Base-by-base conservation (phyloP, 64 coral and sea anemone species). In the Actinia tenebrosa region DNA sequence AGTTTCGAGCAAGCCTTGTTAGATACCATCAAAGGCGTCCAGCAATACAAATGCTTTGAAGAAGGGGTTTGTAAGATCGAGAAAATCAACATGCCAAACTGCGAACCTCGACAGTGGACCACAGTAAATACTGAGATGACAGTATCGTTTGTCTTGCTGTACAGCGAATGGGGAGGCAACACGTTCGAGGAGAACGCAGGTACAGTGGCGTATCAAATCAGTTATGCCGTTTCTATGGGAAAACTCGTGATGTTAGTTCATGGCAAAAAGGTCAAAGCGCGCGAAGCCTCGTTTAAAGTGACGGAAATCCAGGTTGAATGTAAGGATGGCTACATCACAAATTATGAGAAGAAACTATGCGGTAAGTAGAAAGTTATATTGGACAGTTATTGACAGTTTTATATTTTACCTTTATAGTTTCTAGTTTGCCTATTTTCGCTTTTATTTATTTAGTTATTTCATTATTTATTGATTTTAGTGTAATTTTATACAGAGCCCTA, bases 41-140 rank as follows among this genome's bases (percentile, higher is more conserved):
- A 6, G 22, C 79, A 81, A 53, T 3, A 81, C 50, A 25, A 81
- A 37, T 81, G 79, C 79, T 81, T 81, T 16, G 43, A 37, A 37
- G 43, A 81, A 1, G 50, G 50, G 19, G 14, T 22, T 20, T 81
- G 79, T 52, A 81, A 81, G 44, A 81, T 81, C 50, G 79, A 45
- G 17, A 81, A 81, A n/a, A 50, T 81, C 3, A 50, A 20, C 79
- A 81, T 81, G 16, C 79, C 79, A 53, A 81, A 81, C 43, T 81
- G 79, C 79, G 53, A 14, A 50, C 50, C 3, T 22, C 43, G 23
- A 52, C 5, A 53, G 7, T 50, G n/a, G 27, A 20, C 43, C 16
- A 10, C 3, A 53, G 16, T 53, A 10, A 22, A 45, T 3, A 17
- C 43, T 20, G 79, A 81, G 18, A 45, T 81, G 43, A 81, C 45